A percentile compares a stretch with the other conserved stretches of the same genome.
These are phyloP conservation scores for Sander lucioperca DNA, from an alignment of 2,113 vertebrate species.

Conservation along the genomic window DNA sequence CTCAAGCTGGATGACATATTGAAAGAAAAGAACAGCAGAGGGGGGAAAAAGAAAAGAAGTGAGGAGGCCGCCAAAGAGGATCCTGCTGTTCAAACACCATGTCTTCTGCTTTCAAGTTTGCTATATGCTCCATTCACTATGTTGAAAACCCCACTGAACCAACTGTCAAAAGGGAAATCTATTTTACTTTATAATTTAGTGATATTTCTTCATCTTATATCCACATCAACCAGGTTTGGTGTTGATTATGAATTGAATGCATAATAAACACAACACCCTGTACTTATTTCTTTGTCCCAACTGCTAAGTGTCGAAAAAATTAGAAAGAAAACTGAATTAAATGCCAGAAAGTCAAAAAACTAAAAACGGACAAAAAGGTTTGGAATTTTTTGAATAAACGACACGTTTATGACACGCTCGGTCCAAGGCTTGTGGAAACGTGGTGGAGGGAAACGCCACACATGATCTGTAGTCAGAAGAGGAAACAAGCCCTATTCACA, in stretches of 20 bases:
- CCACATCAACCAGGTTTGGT: neutral
- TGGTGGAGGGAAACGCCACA: neutral
- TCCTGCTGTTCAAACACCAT: neutral
- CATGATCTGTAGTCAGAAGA: neutral
- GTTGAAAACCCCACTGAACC: neutral
- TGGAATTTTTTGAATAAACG: neutral
- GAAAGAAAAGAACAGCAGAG: neutral
- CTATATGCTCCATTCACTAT: neutral
- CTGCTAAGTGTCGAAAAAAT: neutral
- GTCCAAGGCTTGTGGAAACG: no score
- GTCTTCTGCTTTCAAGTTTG: conserved; percentile 23
- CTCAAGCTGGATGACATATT: neutral
- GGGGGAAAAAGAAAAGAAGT: neutral
- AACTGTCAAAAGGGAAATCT: neutral
- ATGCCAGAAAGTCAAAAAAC: neutral
- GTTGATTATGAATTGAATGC: neutral
- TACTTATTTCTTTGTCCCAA: no score
- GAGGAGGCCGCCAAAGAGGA: neutral
- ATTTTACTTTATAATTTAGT: neutral
- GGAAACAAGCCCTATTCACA: neutral
- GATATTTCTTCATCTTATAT: neutral
- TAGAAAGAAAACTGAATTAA: neutral
- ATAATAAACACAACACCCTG: neutral
- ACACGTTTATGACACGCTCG: neutral
- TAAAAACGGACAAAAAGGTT: neutral